Evolutionary conservation across 2,797 vertebrate genomes (phyloP).

Genomic region (Morelia viridis): DNA sequence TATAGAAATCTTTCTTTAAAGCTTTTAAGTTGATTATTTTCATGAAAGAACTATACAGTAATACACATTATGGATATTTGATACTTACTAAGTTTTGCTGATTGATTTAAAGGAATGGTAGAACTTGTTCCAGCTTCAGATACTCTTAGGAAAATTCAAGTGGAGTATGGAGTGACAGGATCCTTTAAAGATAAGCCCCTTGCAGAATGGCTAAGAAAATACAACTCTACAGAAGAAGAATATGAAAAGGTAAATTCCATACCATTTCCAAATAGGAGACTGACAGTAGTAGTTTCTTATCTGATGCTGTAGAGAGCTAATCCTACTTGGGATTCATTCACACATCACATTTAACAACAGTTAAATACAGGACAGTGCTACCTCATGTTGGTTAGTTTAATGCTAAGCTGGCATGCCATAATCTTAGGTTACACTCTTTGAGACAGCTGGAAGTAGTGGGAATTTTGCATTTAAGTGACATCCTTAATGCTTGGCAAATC

Average conservation of each 20-base stretch:
- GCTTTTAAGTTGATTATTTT: not conserved
- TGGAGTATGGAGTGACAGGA: conserved; percentile 96
- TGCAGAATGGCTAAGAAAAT: conserved; percentile 96
- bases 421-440: not conserved
- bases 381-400: not conserved
- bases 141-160: conserved; percentile 97
- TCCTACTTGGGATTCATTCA: not conserved
- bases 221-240: conserved; percentile 96
- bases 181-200: conserved; percentile 98
- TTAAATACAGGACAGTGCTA: not conserved
- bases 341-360: not conserved
- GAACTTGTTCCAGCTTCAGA: conserved; percentile 95
- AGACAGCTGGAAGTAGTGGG: not conserved
- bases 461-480: not conserved
- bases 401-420: not conserved
- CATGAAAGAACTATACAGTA: not conserved
- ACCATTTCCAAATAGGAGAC: not conserved
- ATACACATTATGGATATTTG: not conserved
- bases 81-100: not conserved
- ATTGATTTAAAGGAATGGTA: conserved; percentile 88
- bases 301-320: not conserved
- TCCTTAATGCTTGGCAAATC: not conserved
- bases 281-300: not conserved
- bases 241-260: conserved; percentile 90
- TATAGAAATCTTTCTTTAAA: not conserved